A percentile compares a stretch with the other conserved stretches of the same genome.
These are phyloP conservation scores for Calidris pugnax DNA, from an alignment of 2,113 vertebrate species.

Conservation along the genomic window DNA sequence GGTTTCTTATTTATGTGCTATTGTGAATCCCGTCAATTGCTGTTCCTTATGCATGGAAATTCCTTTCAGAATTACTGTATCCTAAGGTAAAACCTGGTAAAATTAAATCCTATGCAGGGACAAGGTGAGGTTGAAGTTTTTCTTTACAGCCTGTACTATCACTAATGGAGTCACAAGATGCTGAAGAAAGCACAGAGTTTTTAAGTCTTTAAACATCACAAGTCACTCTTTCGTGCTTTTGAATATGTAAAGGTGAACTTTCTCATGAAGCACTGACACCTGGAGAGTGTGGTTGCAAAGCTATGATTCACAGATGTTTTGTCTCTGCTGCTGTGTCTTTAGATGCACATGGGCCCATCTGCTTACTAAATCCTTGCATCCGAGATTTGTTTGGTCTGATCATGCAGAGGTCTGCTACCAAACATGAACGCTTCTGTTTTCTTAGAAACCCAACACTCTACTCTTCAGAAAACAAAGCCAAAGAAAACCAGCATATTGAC, in stretches of 20 bases:
- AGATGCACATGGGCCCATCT: rapidly evolving
- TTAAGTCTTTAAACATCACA: neutral
- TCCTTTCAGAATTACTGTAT: neutral
- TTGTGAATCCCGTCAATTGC: neutral
- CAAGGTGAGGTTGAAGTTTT: neutral
- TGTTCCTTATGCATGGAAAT: neutral
- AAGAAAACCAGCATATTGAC: neutral
- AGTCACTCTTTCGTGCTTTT: neutral
- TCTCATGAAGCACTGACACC: neutral
- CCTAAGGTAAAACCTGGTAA: neutral
- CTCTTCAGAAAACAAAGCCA: neutral
- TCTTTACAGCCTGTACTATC: neutral
- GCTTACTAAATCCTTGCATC: neutral
- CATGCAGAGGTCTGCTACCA: neutral
- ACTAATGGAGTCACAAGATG: neutral
- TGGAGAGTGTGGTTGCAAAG: neutral
- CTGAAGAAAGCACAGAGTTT: neutral
- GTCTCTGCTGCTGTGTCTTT: neutral
- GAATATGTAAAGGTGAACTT: neutral
- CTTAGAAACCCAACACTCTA: neutral
- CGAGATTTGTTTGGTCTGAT: rapidly evolving
- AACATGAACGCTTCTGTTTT: neutral
- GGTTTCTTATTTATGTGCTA: neutral
- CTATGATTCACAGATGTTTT: neutral
- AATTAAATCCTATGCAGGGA: neutral